Evolutionary conservation across 1,140 invertebrate genomes (phyloP).

Genomic region (Episyrphus balteatus): DNA sequence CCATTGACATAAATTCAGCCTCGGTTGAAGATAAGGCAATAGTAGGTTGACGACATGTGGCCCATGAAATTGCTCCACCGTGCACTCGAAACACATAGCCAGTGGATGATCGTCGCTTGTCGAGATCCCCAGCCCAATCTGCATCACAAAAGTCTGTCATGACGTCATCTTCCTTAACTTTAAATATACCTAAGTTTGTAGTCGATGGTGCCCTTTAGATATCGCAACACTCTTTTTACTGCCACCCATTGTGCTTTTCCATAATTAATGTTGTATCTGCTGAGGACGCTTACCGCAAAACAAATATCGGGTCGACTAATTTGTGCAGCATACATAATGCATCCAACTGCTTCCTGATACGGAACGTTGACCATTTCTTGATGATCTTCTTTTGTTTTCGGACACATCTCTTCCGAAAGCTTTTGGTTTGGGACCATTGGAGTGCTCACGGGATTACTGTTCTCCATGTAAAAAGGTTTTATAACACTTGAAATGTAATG

Average conservation of each 20-base stretch:
- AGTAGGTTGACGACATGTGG: not conserved
- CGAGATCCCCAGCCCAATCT: not conserved
- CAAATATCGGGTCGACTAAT: slow-evolving; percentile 25
- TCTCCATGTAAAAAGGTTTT: too few relatives aligned
- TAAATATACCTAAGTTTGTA: not conserved
- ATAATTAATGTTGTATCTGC: not conserved
- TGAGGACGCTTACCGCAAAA: too few relatives aligned
- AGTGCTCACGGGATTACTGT: slow-evolving; percentile 16
- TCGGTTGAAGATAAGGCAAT: not conserved
- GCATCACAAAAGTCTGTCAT: not conserved
- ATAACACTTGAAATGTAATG: slow-evolving; percentile 9
- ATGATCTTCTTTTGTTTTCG: slow-evolving; percentile 9
- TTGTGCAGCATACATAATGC: slow-evolving; percentile 20
- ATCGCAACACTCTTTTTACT: not conserved
- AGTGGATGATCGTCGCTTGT: not conserved
- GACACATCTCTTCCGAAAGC: slow-evolving; percentile 29
- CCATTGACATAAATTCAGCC: not conserved
- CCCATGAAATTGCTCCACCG: not conserved
- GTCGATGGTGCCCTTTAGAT: not conserved
- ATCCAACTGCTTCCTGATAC: slow-evolving; percentile 19
- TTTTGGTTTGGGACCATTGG: slow-evolving; percentile 14
- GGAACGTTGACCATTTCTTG: slow-evolving; percentile 8
- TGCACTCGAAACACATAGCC: not conserved
- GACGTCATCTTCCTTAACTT: not conserved
- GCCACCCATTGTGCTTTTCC: not conserved